Percentiles rank a stretch among this genome's conserved stretches.
Evolutionary conservation across 2,888 invertebrate species (phyloP).

Genomic region (Zeuzera pyrina): DNA sequence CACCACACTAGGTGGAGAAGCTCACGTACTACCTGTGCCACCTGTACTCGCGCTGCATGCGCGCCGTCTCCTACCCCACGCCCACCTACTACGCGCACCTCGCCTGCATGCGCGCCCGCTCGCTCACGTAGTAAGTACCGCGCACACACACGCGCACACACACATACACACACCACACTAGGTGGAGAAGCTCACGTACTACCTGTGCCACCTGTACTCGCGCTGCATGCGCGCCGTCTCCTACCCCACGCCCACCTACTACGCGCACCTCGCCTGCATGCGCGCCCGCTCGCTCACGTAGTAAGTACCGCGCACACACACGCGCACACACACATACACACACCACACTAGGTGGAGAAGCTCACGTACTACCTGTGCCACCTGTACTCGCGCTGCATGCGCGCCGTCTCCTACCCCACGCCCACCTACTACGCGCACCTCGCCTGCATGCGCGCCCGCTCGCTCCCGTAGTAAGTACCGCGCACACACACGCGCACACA

Average conservation of each 20-base stretch:
- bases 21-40: conserved; percentile 89
- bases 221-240: conserved; percentile 73
- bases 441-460: conserved; percentile 81
- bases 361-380: conserved; percentile 89
- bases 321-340: too few relatives aligned
- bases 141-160: too few relatives aligned
- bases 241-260: conserved; percentile 90
- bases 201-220: background rate
- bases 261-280: conserved; percentile 89
- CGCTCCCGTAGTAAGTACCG: conserved; percentile 66
- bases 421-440: conserved; percentile 92
- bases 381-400: conserved; percentile 86
- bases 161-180: background rate
- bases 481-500: too few relatives aligned
- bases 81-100: conserved; percentile 92
- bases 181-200: background rate
- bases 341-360: conserved; percentile 84
- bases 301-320: too few relatives aligned
- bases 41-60: conserved; percentile 86
- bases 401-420: conserved; percentile 89
- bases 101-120: conserved; percentile 81
- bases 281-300: conserved; percentile 71
- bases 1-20: conserved; percentile 84
- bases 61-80: conserved; percentile 89
- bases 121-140: conserved; percentile 46